Base-by-base conservation (phyloP, 2,888 invertebrate genomes). In the Campoletis raptor region DNA sequence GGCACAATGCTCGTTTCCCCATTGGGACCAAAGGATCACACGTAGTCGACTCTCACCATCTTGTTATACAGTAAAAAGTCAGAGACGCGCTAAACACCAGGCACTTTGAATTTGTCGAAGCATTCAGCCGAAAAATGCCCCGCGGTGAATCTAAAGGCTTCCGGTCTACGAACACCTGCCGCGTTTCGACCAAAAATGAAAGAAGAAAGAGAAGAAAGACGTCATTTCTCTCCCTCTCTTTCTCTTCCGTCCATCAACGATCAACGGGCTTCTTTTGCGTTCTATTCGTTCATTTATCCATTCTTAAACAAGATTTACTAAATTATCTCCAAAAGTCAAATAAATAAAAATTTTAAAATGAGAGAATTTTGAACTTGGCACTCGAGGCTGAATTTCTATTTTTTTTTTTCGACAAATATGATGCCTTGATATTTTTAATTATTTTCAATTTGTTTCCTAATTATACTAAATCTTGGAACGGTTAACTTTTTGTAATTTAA, bases 91-190 rank as follows among this genome's bases (percentile, higher is more conserved):
- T 57, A 64, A 12, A 72, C 42, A 66, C 70, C 21, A 73, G 54
- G 73, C 81, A 93, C 92, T 92, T 92, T 89, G 92, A 94, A 93
- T 94, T 94, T 93, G 93, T 93, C 92, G 93, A 92, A 91, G 91
- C 92, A 94, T 93, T 93, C 92, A 93, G 87, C 83, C 90, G 90
- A 91, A 64, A 64, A 64, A 90, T 90, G 90, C 90, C 91, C 91
- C 90, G 92, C 91, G 88, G 86, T 88, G 85, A 83, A 90, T 90
- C 90, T 90, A 91, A 93, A 94, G 94, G 93, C 93, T 94, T 94
- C 94, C 94, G 94, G 94, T 93, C 92, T 89, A 79, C 85, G 88
- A 90, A 92, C 93, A 94, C 94, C 94, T 94, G 94, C 93, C 93
- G 64, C 45, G 86, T 89, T 91, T 91, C 73, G 81, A 76, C 77